These are phyloP conservation scores for Aurelia sp. DNA, from an alignment of 30 jellyfish, hydroid and myxozoan species.

Conservation along the genomic window DNA sequence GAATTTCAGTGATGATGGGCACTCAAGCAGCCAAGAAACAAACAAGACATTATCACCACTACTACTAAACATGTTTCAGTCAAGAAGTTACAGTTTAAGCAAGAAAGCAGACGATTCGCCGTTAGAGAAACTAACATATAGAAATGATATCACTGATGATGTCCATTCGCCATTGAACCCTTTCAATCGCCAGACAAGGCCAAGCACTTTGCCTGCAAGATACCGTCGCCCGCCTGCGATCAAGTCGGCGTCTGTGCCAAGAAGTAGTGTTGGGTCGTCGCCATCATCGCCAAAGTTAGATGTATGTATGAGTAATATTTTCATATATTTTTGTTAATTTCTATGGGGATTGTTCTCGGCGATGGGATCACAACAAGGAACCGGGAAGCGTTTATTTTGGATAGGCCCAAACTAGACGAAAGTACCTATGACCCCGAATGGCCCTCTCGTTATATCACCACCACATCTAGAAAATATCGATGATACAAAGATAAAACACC, in stretches of 20 bases:
- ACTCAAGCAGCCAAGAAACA: too few species aligned
- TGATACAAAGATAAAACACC: too few species aligned
- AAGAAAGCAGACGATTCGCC: constrained; percentile 9
- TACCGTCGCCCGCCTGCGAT: constrained; percentile 43
- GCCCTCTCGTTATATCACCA: too few species aligned
- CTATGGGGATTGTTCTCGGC: too few species aligned
- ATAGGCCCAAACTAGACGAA: too few species aligned
- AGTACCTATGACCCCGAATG: too few species aligned
- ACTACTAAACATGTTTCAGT: constrained; percentile 33
- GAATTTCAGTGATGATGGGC: too few species aligned
- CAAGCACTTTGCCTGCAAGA: constrained; percentile 71
- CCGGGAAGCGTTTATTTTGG: too few species aligned
- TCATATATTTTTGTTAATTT: background rate
- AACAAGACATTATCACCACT: background rate
- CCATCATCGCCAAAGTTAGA: constrained; percentile 59
- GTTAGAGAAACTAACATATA: constrained; percentile 46
- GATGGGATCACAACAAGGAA: too few species aligned
- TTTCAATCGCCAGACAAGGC: constrained; percentile 61
- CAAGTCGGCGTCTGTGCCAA: constrained; percentile 58
- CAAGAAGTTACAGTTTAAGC: constrained; percentile 63
- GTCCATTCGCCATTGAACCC: constrained; percentile 55
- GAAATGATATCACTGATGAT: constrained; percentile 67
- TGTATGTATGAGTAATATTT: constrained; percentile 25
- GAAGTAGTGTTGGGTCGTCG: background rate
- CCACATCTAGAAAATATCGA: too few species aligned